phyloP scores from a whole-genome alignment of 2,113 vertebrate genomes.

The Carlito syrichta region DNA sequence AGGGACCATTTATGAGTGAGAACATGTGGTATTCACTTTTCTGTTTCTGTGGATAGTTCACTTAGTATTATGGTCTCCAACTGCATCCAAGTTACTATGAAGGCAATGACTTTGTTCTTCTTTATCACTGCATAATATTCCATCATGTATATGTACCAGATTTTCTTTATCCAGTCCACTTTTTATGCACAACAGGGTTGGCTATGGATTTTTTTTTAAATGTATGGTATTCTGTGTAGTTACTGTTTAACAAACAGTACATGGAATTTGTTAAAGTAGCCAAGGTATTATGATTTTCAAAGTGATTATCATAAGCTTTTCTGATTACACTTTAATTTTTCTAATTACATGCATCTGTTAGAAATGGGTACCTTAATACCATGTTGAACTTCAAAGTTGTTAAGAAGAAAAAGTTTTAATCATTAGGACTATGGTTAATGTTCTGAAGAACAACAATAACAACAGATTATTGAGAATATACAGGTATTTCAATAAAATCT shows the following conservation, averaged over 20 bases:
- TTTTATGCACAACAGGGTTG: too few species aligned
- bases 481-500: background rate
- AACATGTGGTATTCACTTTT: too few species aligned
- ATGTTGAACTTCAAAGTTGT: background rate
- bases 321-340: background rate
- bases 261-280: background rate
- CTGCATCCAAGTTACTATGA: too few species aligned
- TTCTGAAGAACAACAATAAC: background rate
- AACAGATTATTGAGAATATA: background rate
- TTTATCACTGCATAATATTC: too few species aligned
- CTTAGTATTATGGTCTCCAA: too few species aligned
- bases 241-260: background rate
- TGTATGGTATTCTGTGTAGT: background rate
- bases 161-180: too few species aligned
- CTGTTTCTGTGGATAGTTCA: too few species aligned
- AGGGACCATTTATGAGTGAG: too few species aligned
- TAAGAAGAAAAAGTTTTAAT: background rate
- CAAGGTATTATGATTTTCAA: background rate
- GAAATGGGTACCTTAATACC: background rate
- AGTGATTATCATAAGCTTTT: background rate
- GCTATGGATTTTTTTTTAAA: too few species aligned
- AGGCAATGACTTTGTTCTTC: too few species aligned
- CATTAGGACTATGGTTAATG: background rate
- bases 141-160: too few species aligned
- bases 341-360: background rate